Percentiles rank a stretch among this genome's conserved stretches.
phyloP scores from a whole-genome alignment of 2,888 invertebrate genomes.

The Lottia gigantea region DNA sequence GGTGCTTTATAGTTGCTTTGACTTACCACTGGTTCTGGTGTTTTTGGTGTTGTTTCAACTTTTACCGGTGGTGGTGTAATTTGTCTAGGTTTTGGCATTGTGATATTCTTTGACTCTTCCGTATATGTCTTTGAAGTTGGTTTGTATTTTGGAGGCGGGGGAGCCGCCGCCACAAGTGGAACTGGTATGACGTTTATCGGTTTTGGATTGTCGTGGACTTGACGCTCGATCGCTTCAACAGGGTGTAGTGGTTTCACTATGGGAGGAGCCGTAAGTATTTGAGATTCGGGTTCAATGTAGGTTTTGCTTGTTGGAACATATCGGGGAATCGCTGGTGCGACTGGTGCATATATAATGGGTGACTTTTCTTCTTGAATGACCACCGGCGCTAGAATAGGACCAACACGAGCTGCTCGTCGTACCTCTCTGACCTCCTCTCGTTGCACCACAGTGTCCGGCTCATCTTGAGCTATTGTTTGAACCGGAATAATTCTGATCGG shows the following conservation, averaged over 20 bases:
- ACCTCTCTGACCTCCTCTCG: background rate
- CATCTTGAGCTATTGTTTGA: background rate
- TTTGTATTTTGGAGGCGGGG: background rate
- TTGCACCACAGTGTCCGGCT: background rate
- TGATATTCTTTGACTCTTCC: background rate
- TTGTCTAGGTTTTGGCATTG: background rate
- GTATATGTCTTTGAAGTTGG: background rate
- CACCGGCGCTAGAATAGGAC: background rate
- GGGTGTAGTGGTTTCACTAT: background rate
- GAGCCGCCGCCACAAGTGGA: background rate
- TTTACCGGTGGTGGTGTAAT: background rate
- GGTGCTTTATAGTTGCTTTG: background rate
- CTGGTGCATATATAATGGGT: background rate
- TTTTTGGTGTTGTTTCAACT: background rate
- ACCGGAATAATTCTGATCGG: background rate
- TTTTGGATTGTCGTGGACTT: background rate
- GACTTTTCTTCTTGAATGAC: background rate
- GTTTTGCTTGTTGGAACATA: slow-evolving; percentile 3
- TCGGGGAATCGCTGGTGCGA: background rate
- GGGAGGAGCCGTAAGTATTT: background rate
- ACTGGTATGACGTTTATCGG: background rate
- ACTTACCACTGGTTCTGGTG: background rate
- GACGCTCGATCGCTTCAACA: background rate
- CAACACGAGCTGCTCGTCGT: background rate
- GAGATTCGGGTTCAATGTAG: background rate